phyloP scores from a whole-genome alignment of 2,888 invertebrate genomes.

The Drosophila longiperda region DNA sequence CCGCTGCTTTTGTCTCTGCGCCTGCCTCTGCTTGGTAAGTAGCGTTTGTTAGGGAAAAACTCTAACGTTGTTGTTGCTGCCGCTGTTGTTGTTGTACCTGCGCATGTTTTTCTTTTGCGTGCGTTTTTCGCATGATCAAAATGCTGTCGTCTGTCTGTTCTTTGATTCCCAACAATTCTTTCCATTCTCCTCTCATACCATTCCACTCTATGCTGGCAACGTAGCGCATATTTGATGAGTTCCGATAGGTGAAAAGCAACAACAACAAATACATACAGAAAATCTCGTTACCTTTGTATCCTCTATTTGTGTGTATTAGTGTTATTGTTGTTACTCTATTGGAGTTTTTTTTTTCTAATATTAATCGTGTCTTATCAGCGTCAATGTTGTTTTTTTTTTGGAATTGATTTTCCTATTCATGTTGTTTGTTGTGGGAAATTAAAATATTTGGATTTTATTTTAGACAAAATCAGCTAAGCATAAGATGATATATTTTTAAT shows the following conservation, averaged over 20 bases:
- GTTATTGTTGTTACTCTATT: neutral
- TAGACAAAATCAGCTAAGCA: neutral
- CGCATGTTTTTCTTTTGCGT: conserved; percentile 76
- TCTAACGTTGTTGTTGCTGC: conserved; percentile 28
- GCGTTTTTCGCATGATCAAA: conserved; percentile 81
- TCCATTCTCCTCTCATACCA: conserved; percentile 30
- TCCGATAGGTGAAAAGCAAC: conserved; percentile 59
- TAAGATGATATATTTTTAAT: neutral
- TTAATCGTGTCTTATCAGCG: conserved; percentile 64
- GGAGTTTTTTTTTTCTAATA: conserved; percentile 13
- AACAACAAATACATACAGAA: conserved; percentile 18
- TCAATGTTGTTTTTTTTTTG: conserved; percentile 46
- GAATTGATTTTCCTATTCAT: conserved; percentile 20
- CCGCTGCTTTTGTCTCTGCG: conserved; percentile 17
- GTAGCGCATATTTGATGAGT: conserved; percentile 76
- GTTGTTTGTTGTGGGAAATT: conserved; percentile 21
- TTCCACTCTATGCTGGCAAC: conserved; percentile 36
- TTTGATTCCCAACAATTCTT: conserved; percentile 44
- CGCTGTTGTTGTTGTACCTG: conserved; percentile 61
- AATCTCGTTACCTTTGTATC: neutral
- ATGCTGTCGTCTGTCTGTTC: conserved; percentile 46
- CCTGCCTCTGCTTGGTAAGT: conserved; percentile 27
- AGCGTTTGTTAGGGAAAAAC: conserved; percentile 52
- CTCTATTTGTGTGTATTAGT: neutral
- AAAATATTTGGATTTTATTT: conserved; percentile 15